A percentile compares a stretch with the other conserved stretches of the same genome.
Evolutionary conservation across 2,888 invertebrate species (phyloP).

Genomic region (Plagiodera versicolora): DNA sequence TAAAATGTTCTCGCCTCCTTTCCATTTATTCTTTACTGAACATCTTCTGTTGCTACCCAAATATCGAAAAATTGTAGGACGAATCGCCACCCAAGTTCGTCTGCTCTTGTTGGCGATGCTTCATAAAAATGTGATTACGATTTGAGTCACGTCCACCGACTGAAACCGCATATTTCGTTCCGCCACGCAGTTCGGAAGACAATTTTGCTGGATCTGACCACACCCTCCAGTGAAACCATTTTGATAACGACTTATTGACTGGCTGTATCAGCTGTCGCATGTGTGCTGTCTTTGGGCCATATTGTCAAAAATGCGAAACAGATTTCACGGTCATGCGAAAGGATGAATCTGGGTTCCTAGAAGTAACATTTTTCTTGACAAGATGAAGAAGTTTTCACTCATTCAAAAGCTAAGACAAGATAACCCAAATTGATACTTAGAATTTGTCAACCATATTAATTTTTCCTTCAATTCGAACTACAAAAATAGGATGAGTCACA

Average conservation of each 20-base stretch:
- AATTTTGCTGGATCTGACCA: slow-evolving; percentile 31
- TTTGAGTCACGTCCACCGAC: slow-evolving; percentile 37
- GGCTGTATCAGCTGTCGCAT: slow-evolving; percentile 23
- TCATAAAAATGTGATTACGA: background rate
- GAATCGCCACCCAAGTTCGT: background rate
- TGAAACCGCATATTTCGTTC: slow-evolving; percentile 30
- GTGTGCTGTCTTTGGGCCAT: background rate
- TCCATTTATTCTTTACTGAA: no score
- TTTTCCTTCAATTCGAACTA: no score
- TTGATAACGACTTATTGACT: slow-evolving; percentile 26
- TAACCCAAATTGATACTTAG: no score
- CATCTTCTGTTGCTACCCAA: background rate
- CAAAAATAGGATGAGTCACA: no score
- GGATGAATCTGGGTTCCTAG: no score
- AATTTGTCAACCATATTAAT: no score
- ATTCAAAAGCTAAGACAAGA: no score
- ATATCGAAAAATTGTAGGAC: background rate
- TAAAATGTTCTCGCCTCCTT: no score
- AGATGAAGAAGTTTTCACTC: no score
- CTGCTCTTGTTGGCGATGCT: slow-evolving; percentile 1
- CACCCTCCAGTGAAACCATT: slow-evolving; percentile 25
- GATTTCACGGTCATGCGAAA: background rate
- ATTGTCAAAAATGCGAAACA: background rate
- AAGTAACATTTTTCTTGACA: no score
- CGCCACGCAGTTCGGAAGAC: slow-evolving; percentile 30